phyloP scores from a whole-genome alignment of 2,888 invertebrate species.

The Perdita meconis region DNA sequence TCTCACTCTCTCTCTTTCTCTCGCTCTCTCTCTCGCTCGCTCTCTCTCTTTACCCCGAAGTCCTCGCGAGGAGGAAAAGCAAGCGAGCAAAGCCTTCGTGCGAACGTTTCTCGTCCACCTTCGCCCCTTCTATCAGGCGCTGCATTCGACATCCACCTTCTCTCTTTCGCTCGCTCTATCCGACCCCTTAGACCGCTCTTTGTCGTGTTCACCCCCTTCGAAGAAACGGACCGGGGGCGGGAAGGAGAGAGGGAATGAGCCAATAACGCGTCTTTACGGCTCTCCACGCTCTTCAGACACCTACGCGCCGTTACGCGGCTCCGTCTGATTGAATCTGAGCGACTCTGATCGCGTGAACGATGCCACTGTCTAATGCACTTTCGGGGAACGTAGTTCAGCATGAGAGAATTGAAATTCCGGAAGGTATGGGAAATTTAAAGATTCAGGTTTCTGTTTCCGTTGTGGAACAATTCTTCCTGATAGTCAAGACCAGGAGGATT shows the following conservation, averaged over 20 bases:
- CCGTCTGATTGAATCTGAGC: slow-evolving; percentile 56
- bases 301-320: slow-evolving; percentile 38
- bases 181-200: slow-evolving; percentile 23
- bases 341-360: slow-evolving; percentile 14
- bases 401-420: neutral
- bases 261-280: slow-evolving; percentile 70
- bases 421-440: too few species aligned
- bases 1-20: too few species aligned
- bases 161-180: slow-evolving; percentile 18
- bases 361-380: neutral
- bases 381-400: neutral
- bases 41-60: slow-evolving; percentile 54
- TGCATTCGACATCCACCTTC: slow-evolving; percentile 10
- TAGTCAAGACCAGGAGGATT: too few species aligned
- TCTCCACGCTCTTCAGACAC: slow-evolving; percentile 50
- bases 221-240: slow-evolving; percentile 23
- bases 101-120: slow-evolving; percentile 66
- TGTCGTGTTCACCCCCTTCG: slow-evolving; percentile 36
- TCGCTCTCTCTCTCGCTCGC: too few species aligned
- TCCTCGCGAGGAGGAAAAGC: slow-evolving; percentile 70
- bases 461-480: too few species aligned
- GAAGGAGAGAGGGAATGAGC: slow-evolving; percentile 36
- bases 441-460: too few species aligned
- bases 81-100: slow-evolving; percentile 67
- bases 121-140: slow-evolving; percentile 38